These are phyloP conservation scores for Drosophila multiciliata DNA, from an alignment of 2,888 invertebrate genomes.

Conservation along the genomic window DNA sequence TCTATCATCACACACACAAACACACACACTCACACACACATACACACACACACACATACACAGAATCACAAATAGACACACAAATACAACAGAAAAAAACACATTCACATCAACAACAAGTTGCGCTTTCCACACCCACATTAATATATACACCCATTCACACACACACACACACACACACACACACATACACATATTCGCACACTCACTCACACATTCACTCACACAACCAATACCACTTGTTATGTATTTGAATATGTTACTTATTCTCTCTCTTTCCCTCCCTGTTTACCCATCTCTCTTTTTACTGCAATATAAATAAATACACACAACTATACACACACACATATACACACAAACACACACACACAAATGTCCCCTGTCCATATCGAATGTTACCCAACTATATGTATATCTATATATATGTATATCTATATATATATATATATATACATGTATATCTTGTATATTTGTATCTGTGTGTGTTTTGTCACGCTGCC, in stretches of 20 bases:
- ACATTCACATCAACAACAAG: slow-evolving; percentile 43
- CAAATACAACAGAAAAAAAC: background rate
- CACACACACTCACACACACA: slow-evolving; percentile 14
- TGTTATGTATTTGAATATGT: slow-evolving; percentile 51
- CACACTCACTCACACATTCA: slow-evolving; percentile 15
- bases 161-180: slow-evolving; percentile 18
- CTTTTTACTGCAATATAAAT: slow-evolving; percentile 28
- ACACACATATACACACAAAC: slow-evolving; percentile 28
- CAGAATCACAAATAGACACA: slow-evolving; percentile 14
- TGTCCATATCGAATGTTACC: slow-evolving; percentile 41
- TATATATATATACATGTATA: slow-evolving; percentile 8
- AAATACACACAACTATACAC: slow-evolving; percentile 24
- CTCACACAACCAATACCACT: slow-evolving; percentile 26
- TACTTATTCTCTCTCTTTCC: slow-evolving; percentile 53
- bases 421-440: slow-evolving; percentile 5
- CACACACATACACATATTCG: slow-evolving; percentile 21
- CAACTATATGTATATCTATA: slow-evolving; percentile 20
- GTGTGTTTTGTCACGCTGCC: slow-evolving; percentile 34
- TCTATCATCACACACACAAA: slow-evolving; percentile 58
- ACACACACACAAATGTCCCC: slow-evolving; percentile 36
- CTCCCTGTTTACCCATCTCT: slow-evolving; percentile 36
- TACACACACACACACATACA: slow-evolving; percentile 10
- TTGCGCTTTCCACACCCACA: slow-evolving; percentile 49
- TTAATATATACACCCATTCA: slow-evolving; percentile 17
- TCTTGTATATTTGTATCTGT: slow-evolving; percentile 31